Evolutionary conservation across 2,888 invertebrate species (phyloP).

Genomic region (Apotomis capreana): DNA sequence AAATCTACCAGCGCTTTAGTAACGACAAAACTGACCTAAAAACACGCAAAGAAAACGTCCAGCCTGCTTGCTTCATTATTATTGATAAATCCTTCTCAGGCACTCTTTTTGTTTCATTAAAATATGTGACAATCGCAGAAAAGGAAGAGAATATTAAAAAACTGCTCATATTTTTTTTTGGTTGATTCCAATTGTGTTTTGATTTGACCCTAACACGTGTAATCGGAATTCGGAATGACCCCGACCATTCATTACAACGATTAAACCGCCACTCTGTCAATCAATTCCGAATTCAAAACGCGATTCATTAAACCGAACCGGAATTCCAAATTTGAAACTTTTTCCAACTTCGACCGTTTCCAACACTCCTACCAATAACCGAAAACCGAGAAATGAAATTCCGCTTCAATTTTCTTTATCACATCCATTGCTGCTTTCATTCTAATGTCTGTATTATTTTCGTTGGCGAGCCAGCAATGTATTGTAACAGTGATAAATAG

Average conservation of each 20-base stretch:
- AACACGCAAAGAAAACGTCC: too few species aligned
- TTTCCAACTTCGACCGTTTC: slow-evolving; percentile 18
- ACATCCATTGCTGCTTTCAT: slow-evolving; percentile 10
- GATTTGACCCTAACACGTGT: background rate
- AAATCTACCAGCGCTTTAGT: too few species aligned
- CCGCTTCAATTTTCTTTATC: too few species aligned
- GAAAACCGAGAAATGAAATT: background rate
- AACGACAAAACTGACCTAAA: too few species aligned
- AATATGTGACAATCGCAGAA: too few species aligned
- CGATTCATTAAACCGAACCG: slow-evolving; percentile 24
- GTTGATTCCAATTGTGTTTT: too few species aligned
- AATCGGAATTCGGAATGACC: background rate
- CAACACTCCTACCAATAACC: background rate
- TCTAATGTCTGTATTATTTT: too few species aligned
- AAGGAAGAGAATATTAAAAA: too few species aligned
- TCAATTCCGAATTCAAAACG: slow-evolving; percentile 35
- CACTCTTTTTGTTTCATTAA: too few species aligned
- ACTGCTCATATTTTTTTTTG: too few species aligned
- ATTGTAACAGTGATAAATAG: background rate
- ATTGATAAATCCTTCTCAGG: too few species aligned
- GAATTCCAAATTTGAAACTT: slow-evolving; percentile 34
- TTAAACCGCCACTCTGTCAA: background rate
- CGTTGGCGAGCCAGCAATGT: background rate
- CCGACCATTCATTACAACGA: background rate
- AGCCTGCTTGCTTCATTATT: too few species aligned